Evolutionary conservation across 35 echinoderm and acorn worm genomes (phyloP).

Genomic region (Eucidaris tribuloides): DNA sequence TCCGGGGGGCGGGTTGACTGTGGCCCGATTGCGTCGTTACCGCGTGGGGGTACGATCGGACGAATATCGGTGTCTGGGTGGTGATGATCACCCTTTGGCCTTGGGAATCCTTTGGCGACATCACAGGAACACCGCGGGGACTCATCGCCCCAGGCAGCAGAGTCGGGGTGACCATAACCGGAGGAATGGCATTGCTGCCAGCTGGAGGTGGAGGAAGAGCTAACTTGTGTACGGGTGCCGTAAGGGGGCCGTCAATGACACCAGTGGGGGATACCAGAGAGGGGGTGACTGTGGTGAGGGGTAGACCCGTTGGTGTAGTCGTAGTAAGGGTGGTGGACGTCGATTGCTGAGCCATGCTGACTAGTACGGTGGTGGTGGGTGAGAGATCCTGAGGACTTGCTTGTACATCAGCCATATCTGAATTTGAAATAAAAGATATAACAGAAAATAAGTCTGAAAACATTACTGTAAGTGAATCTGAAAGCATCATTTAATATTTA

Average conservation of each 20-base stretch:
- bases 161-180: background rate
- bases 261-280: background rate
- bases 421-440: too few species aligned
- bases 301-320: background rate
- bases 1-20: background rate
- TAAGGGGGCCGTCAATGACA: background rate
- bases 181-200: background rate
- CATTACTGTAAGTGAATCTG: too few species aligned
- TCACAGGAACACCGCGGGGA: background rate
- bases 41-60: constrained; percentile 20
- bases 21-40: background rate
- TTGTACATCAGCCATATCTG: background rate
- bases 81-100: constrained; percentile 49
- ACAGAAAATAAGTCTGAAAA: too few species aligned
- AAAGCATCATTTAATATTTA: too few species aligned
- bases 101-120: background rate
- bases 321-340: background rate
- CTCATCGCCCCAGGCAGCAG: background rate
- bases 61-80: constrained; percentile 53
- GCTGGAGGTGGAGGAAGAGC: background rate
- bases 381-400: constrained; percentile 25
- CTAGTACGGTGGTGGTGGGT: background rate
- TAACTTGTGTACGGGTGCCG: background rate
- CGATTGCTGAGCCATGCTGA: background rate
- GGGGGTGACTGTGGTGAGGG: background rate